Conservation (phyloP, 2,888 invertebrate genomes). For the Trichopria drosophilae region DNA sequence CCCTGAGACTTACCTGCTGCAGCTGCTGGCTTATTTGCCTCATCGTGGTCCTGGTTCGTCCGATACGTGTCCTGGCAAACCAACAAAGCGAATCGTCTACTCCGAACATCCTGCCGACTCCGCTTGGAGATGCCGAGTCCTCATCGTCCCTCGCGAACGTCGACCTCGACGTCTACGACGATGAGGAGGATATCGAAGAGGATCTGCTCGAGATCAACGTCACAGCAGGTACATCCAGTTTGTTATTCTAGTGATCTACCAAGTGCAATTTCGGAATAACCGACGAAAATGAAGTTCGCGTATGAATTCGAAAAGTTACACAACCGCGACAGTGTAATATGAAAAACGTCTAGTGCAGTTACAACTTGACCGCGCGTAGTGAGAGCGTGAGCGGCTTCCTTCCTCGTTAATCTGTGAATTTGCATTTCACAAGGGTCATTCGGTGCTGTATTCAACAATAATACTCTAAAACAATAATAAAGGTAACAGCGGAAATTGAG, state of each 20-base stretch:
- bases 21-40: conserved; percentile 50
- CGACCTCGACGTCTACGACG: conserved; percentile 50
- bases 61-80: conserved; percentile 28
- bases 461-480: too few relatives aligned
- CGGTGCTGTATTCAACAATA: too few relatives aligned
- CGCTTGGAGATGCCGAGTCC: conserved; percentile 30
- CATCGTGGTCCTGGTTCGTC: conserved; percentile 19
- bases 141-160: conserved; percentile 38
- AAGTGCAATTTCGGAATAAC: not conserved
- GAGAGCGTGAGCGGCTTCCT: too few relatives aligned
- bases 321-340: not conserved
- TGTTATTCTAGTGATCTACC: not conserved
- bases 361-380: too few relatives aligned
- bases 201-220: conserved; percentile 54
- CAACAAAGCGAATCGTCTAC: conserved; percentile 27
- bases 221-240: conserved; percentile 58
- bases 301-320: not conserved
- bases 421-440: too few relatives aligned
- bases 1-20: conserved; percentile 54
- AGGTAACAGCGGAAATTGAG: too few relatives aligned
- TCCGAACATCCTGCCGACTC: conserved; percentile 26
- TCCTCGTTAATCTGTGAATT: too few relatives aligned
- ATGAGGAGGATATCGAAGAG: conserved; percentile 54
- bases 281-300: not conserved
- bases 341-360: not conserved